Percentiles rank a stretch among this genome's conserved stretches.
Conservation (phyloP, 2,888 invertebrate genomes). For the Tricholauxania praeusta region DNA sequence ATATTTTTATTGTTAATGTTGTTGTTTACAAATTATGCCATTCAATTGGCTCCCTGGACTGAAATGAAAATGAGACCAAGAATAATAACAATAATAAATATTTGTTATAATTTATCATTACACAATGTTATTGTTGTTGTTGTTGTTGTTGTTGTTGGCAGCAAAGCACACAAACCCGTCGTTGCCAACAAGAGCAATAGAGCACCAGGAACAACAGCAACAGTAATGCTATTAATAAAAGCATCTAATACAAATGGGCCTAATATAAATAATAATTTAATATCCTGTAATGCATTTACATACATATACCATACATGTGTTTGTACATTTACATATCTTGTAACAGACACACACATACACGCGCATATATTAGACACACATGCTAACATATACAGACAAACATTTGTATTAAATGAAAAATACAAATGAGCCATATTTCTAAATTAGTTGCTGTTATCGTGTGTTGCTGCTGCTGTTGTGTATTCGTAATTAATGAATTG, state of each 20-base stretch:
- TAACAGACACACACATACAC: background rate
- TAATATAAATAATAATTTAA: constrained; percentile 7
- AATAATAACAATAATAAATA: background rate
- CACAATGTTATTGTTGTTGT: background rate
- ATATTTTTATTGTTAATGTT: background rate
- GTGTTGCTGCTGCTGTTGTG: too few species aligned
- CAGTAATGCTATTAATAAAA: background rate
- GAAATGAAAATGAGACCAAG: background rate
- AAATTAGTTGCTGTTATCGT: too few species aligned
- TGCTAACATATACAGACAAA: background rate
- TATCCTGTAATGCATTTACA: background rate
- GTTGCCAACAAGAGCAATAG: background rate
- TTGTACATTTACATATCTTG: too few species aligned
- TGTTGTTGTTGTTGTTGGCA: background rate
- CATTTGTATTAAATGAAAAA: background rate
- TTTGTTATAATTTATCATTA: constrained; percentile 8
- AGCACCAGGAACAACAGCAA: background rate
- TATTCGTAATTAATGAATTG: too few species aligned
- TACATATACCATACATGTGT: too few species aligned
- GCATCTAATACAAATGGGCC: too few species aligned
- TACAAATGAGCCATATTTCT: too few species aligned
- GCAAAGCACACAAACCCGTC: background rate
- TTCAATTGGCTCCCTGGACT: background rate
- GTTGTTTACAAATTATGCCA: background rate
- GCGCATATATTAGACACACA: background rate